Base-by-base conservation (phyloP, 1,140 invertebrate species). In the Drosophila busckii region DNA sequence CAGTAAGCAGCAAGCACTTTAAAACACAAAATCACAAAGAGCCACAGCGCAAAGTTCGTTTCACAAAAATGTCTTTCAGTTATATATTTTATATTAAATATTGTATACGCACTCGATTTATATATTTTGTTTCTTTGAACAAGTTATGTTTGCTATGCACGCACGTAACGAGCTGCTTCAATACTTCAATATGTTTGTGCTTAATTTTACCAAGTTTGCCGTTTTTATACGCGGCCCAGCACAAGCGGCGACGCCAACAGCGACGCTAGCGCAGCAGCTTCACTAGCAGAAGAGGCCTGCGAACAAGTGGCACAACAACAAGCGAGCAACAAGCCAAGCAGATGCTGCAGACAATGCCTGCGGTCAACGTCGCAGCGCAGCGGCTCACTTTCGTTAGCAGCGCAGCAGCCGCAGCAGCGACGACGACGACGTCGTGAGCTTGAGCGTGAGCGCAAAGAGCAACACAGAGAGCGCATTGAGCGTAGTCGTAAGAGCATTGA, bases 111-210 rank as follows among this genome's bases (percentile, higher is more conserved):
- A n/a, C n/a, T n/a, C n/a, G n/a, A n/a, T n/a, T n/a, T n/a, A n/a
- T n/a, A n/a, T n/a, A n/a, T n/a, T n/a, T n/a, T n/a, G n/a, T n/a
- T n/a, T n/a, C n/a, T n/a, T n/a, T n/a, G n/a, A n/a, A n/a, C n/a
- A n/a, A n/a, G n/a, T 53, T 28, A 9, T 31, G 4, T 25, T 31
- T 31, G 5, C 22, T 2, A 46, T 45, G 40, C 68, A 63, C 71
- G 59, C 69, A 40, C 64, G 67, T 48, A 63, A 54, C 76, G 52
- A 54, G 63, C 55, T 52, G 59, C 71, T 75, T 60, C 49, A 83
- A 82, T 66, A 82, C 60, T 82, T 70, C 53, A 70, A 80, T 73
- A 80, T 82, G 65, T 82, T 80, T 80, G 75, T 80, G 75, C 73
- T 70, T 73, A 80, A 75, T 83, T 69, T 83, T 52, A 59, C 54